Evolutionary conservation across 2,888 invertebrate genomes (phyloP).

Genomic region (Eupithecia insigniata): DNA sequence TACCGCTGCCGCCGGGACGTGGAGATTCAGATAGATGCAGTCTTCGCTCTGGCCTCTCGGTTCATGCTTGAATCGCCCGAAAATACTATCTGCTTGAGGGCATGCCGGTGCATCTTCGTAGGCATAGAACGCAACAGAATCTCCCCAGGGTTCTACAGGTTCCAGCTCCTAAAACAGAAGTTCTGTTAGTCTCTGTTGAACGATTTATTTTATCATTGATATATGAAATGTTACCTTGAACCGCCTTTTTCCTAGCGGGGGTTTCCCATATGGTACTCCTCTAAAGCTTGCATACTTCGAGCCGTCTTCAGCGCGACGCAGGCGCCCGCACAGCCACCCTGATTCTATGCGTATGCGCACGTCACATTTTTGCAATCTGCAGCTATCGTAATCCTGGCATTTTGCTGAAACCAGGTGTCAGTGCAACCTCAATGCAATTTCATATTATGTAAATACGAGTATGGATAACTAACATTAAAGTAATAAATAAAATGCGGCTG

Average conservation of each 20-base stretch:
- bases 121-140: conserved; percentile 60
- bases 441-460: no score
- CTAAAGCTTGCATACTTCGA: conserved; percentile 45
- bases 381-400: background rate
- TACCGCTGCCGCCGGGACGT: background rate
- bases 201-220: background rate
- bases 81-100: conserved; percentile 69
- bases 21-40: conserved; percentile 44
- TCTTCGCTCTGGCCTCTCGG: conserved; percentile 41
- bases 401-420: background rate
- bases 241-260: conserved; percentile 34
- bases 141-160: conserved; percentile 1
- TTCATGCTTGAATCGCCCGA: conserved; percentile 33
- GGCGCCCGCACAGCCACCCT: conserved; percentile 42
- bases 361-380: conserved; percentile 23
- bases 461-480: background rate
- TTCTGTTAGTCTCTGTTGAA: background rate
- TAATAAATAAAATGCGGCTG: background rate
- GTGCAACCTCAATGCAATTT: background rate
- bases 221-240: conserved; percentile 51
- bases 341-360: conserved; percentile 34
- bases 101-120: conserved; percentile 80
- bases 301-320: conserved; percentile 33
- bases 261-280: conserved; percentile 46
- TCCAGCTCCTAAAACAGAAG: conserved; percentile 6